A percentile compares a stretch with the other conserved stretches of the same genome.
Evolutionary conservation across 2,113 vertebrate species (phyloP).

Genomic region (Uropsilus gracilis): DNA sequence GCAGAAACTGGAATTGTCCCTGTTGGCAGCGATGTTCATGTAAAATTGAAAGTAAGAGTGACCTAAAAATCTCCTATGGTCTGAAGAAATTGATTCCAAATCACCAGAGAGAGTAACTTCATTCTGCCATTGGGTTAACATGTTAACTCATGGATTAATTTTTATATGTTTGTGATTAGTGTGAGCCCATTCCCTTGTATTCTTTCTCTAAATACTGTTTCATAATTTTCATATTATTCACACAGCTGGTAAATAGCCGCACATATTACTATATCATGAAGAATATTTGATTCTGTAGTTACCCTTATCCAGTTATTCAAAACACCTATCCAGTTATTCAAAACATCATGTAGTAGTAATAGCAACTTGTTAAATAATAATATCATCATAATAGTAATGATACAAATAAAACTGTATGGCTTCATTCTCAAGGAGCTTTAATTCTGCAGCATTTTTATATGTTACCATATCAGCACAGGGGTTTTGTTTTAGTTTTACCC

Average conservation of each 20-base stretch:
- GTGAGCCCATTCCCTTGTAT: neutral
- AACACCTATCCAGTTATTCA: neutral
- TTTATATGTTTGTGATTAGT: neutral
- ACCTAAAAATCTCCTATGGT: neutral
- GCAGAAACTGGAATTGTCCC: constrained; percentile 6
- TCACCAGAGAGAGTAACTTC: neutral
- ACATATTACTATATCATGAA: neutral
- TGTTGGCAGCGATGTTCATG: neutral
- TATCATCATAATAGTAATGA: neutral
- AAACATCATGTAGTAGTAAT: neutral
- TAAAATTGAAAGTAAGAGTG: neutral
- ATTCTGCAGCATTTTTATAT: neutral
- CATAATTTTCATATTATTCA: neutral
- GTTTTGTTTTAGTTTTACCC: neutral
- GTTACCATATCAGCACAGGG: neutral
- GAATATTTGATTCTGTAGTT: neutral
- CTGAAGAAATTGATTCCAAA: neutral
- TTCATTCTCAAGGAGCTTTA: neutral
- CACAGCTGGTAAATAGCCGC: neutral
- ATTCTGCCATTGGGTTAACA: neutral
- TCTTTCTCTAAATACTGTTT: neutral
- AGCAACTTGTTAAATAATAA: neutral
- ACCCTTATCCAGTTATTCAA: neutral
- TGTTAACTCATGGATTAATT: neutral
- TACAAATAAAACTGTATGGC: neutral